These are phyloP conservation scores for Epinephelus awoara DNA, from an alignment of 2,797 vertebrate genomes.

Conservation along the genomic window DNA sequence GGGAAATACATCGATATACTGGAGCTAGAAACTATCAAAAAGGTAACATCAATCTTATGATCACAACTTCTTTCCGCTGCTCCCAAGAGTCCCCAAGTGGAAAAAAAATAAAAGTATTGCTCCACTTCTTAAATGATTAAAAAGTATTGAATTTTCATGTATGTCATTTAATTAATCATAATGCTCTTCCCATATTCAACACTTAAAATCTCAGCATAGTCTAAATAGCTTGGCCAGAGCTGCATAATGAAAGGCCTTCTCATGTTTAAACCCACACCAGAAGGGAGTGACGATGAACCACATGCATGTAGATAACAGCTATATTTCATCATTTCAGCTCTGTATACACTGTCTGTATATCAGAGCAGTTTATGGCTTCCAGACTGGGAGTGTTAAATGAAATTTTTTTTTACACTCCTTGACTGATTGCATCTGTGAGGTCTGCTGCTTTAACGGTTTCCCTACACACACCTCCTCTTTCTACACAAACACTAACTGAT, in stretches of 20 bases:
- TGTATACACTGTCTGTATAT: slow-evolving; percentile 27
- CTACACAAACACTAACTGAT: not conserved
- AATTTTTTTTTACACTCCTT: slow-evolving; percentile 29
- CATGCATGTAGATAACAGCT: slow-evolving; percentile 44
- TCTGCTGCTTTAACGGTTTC: slow-evolving; percentile 30
- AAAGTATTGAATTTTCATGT: not conserved
- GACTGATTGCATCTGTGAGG: slow-evolving; percentile 41
- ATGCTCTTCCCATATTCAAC: slow-evolving; percentile 16
- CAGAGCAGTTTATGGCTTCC: slow-evolving; percentile 35
- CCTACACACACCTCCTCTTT: slow-evolving; percentile 5
- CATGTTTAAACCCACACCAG: slow-evolving; percentile 30
- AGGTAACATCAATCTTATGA: too few species aligned
- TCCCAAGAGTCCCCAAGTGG: too few species aligned
- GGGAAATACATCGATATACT: too few species aligned
- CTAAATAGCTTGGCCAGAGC: not conserved
- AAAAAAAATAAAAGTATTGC: too few species aligned
- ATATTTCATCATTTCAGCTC: slow-evolving; percentile 33
- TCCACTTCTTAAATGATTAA: too few species aligned
- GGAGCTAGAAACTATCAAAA: too few species aligned
- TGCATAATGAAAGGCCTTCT: slow-evolving; percentile 4
- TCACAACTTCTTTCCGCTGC: too few species aligned
- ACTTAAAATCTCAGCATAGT: slow-evolving; percentile 9
- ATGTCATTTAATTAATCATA: slow-evolving; percentile 18
- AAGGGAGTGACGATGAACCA: slow-evolving; percentile 41
- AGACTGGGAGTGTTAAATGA: slow-evolving; percentile 20